Percentiles rank a stretch among this genome's conserved stretches.
phyloP scores from a whole-genome alignment of 2,113 vertebrate species.

The Mystacornis crossleyi region DNA sequence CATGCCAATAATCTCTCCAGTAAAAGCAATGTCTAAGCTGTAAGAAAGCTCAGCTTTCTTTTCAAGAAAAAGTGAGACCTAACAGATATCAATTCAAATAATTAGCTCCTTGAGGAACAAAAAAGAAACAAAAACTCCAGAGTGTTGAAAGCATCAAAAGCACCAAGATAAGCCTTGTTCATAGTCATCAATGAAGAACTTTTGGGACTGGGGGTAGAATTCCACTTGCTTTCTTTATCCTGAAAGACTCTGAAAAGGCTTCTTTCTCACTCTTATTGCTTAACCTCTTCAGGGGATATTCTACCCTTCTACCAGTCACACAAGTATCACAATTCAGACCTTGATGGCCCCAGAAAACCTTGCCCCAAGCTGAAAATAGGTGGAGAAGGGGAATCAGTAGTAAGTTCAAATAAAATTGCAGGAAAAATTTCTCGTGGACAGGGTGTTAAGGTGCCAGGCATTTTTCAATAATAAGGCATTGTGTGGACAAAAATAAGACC shows the following conservation, averaged over 20 bases:
- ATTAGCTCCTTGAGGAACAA: not conserved
- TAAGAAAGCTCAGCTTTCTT: not conserved
- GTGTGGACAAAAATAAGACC: not conserved
- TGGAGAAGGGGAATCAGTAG: fast-evolving
- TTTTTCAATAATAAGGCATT: not conserved
- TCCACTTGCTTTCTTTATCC: not conserved
- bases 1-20: too few relatives aligned
- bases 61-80: not conserved
- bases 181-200: not conserved
- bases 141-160: not conserved
- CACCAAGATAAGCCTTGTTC: not conserved
- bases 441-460: not conserved
- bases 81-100: not conserved
- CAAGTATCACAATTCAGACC: not conserved
- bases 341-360: not conserved
- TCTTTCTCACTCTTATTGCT: not conserved
- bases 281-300: not conserved
- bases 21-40: not conserved
- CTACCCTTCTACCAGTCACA: not conserved
- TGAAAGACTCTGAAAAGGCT: not conserved
- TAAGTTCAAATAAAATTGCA: not conserved
- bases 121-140: not conserved
- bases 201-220: not conserved
- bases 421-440: not conserved
- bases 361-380: not conserved